Percentiles rank a stretch among this genome's conserved stretches.
phyloP scores from a whole-genome alignment of 2,888 invertebrate species.

The Marronus borbonicus region DNA sequence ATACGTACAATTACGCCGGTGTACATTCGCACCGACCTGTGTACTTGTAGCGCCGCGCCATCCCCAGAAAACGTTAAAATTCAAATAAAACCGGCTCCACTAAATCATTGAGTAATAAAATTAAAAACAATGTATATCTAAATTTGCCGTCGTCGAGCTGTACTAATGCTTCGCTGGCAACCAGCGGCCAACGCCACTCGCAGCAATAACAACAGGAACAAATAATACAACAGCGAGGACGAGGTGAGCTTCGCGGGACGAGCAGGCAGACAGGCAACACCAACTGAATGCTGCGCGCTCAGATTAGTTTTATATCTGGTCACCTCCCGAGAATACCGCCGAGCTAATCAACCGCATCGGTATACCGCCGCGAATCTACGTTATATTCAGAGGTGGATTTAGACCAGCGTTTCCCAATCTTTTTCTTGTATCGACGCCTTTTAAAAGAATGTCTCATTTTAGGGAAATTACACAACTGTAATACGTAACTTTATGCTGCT shows the following conservation, averaged over 20 bases:
- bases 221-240: not conserved
- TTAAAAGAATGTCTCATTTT: too few relatives aligned
- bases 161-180: slow-evolving; percentile 2
- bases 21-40: too few relatives aligned
- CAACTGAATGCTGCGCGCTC: slow-evolving; percentile 37
- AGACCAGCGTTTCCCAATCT: too few relatives aligned
- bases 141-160: slow-evolving; percentile 50
- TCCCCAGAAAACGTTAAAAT: slow-evolving; percentile 9
- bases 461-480: too few relatives aligned
- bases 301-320: slow-evolving; percentile 60
- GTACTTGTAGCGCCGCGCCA: too few relatives aligned
- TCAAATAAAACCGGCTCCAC: slow-evolving; percentile 32
- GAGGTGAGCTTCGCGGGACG: not conserved
- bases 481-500: too few relatives aligned
- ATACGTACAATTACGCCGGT: too few relatives aligned
- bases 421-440: too few relatives aligned
- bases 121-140: slow-evolving; percentile 52
- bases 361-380: slow-evolving; percentile 57
- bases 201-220: not conserved
- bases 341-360: slow-evolving; percentile 59
- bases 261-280: not conserved
- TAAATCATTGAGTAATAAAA: slow-evolving; percentile 51
- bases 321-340: slow-evolving; percentile 55
- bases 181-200: not conserved
- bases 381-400: not conserved